Evolutionary conservation across 2,888 invertebrate species (phyloP).

Genomic region (Ochropleura leucogaster): DNA sequence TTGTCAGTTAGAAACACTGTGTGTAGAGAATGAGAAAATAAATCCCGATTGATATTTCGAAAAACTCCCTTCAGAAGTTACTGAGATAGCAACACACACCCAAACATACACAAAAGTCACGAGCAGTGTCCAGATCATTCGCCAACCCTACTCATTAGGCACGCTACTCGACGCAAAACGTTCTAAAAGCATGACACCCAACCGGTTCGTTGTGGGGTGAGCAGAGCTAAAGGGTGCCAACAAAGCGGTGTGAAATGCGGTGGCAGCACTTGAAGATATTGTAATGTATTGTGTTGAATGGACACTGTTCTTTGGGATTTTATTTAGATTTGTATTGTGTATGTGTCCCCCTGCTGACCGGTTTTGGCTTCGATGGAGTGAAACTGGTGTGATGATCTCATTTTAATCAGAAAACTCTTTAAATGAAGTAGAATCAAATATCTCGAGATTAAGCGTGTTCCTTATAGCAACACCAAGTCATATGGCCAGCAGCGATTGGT

Average conservation of each 20-base stretch:
- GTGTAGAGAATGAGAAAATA: too few relatives aligned
- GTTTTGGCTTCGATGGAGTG: constrained; percentile 7
- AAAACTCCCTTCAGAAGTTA: background rate
- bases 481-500: too few relatives aligned
- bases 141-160: constrained; percentile 61
- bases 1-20: too few relatives aligned
- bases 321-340: constrained; percentile 16
- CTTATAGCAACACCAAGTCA: too few relatives aligned
- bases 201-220: constrained; percentile 59
- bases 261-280: constrained; percentile 62
- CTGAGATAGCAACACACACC: constrained; percentile 12
- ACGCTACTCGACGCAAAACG: constrained; percentile 62
- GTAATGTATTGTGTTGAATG: constrained; percentile 52
- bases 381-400: constrained; percentile 5
- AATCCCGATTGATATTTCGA: too few relatives aligned
- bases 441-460: too few relatives aligned
- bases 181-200: constrained; percentile 59
- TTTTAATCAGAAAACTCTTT: constrained; percentile 8
- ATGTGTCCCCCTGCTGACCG: background rate
- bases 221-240: constrained; percentile 53
- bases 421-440: too few relatives aligned
- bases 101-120: background rate
- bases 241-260: constrained; percentile 61
- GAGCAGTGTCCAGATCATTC: background rate
- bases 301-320: constrained; percentile 16